Evolutionary conservation across 2,797 vertebrate species (phyloP), one percentile per base, ranked within the genome.

Genomic region (Halcyon leucocephala): DNA sequence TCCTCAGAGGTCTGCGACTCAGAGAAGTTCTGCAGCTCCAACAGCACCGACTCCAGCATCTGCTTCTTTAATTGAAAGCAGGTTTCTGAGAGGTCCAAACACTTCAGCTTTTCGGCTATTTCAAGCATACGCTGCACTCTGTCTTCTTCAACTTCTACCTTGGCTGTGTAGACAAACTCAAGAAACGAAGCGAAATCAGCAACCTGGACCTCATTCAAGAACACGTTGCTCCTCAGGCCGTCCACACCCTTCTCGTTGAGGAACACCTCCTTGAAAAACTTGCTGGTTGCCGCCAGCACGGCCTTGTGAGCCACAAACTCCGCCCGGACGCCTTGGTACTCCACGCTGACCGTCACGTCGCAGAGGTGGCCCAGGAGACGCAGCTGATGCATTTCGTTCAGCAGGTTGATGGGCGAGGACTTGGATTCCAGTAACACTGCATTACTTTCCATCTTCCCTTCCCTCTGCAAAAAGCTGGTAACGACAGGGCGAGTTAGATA

Each of bases 91-190:
- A 99, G 98, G 70, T 98, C 99, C 79, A 98, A 97, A 72, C 99
- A 99, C 89, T 99, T 99, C 42, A 99, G 96, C 80, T 98, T 98
- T 41, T 98, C 98, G 0, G 99, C 99, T 20, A 98, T 97, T 14
- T 98, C 98, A 14, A 98, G 97, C 93, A 99, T 98, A 12, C 98
- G 98, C 55, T 97, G 96, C 11, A 99, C 98, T 78, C 98, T 97
- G 29, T 98, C 98, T 94, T 98, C 98, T 77, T 98, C 98, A 2
- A 99, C 98, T 69, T 99, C 98, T 2, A 99, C 98, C 82, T 97
- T 98, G 3, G 99, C 99, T 0, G 99, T 99, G 92, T 99, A 99
- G 14, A 98, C 99, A 70, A 99, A 99, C 49, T 99, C 99, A 65
- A 99, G 94, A 89, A 99, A 99, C 2, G 98, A 99, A 26, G 98